Evolutionary conservation across 2,888 invertebrate genomes (phyloP), one percentile per base, ranked within the genome.

Genomic region (Cinara cedri): DNA sequence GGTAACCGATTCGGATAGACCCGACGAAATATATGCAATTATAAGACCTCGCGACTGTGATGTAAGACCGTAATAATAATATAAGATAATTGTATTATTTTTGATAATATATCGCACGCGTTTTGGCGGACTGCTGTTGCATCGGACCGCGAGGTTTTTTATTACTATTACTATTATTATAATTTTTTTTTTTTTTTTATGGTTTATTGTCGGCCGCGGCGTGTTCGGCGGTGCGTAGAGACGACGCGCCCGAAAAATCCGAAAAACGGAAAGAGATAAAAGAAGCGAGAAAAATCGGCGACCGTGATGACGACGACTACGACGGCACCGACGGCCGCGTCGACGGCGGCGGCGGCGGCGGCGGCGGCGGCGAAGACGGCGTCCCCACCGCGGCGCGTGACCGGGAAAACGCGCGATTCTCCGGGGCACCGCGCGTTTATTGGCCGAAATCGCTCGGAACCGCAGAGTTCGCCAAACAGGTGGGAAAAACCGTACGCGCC

Each of bases 401-500:
- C 46, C 46, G 11, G 66, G 57, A 68, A 66, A 66, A 55, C 46
- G 66, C 46, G 16, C 26, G 19, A 49, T 8, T 16, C 54, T 34
- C 34, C 34, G 34, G 34, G 34, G 26, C 34, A 54, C 75, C 65
- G 19, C 75, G 75, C 65, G 65, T n/a, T 54, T 66, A 76, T 76
- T 76, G 75, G 75, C 75, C 75, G 66, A 76, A 66, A 65, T 63
- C 24, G 24, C 16, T 4, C 16, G 14, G 71, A 9, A 10, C 57
- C n/a, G 55, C 54, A 54, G 24, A 26, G 46, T 72, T 60, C 60
- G 72, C 57, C 66, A 42, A 62, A 16, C 55, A 65, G 46, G 76
- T 76, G 76, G 76, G 76, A 66, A 76, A 62, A 68, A 76, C 75
- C 75, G 75, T 55, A 75, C 65, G 26, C 34, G n/a, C n/a, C n/a